phyloP scores from a whole-genome alignment of 2,113 vertebrate species.

The Paradisaea rubra region DNA sequence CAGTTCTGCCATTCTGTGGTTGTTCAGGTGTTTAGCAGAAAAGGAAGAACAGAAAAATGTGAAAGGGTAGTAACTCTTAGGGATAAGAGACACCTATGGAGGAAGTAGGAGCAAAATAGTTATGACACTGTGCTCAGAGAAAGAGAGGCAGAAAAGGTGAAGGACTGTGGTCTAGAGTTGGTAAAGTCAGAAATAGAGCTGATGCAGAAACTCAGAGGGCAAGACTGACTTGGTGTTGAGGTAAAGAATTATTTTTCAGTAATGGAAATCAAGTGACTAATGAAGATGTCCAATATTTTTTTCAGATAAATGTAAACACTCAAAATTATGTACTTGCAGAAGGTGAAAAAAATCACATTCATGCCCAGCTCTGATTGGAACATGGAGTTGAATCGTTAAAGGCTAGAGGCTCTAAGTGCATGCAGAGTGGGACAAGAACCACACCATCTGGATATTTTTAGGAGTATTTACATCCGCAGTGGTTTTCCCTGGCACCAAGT shows the following conservation, averaged over 20 bases:
- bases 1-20: neutral
- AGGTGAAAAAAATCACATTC: neutral
- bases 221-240: neutral
- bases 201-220: neutral
- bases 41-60: neutral
- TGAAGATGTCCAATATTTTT: neutral
- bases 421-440: neutral
- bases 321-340: neutral
- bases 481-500: neutral
- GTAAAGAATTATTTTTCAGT: neutral
- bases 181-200: neutral
- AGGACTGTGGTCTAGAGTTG: neutral
- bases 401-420: neutral
- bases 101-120: neutral
- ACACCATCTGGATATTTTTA: neutral
- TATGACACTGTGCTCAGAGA: neutral
- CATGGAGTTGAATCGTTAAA: neutral
- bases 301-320: neutral
- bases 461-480: fast-evolving
- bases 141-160: neutral
- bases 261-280: neutral
- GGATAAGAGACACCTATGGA: neutral
- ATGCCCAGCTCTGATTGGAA: neutral
- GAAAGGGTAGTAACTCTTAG: neutral
- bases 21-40: neutral